Evolutionary conservation across 2,113 vertebrate species (phyloP).

Genomic region (Gopherus flavomarginatus): DNA sequence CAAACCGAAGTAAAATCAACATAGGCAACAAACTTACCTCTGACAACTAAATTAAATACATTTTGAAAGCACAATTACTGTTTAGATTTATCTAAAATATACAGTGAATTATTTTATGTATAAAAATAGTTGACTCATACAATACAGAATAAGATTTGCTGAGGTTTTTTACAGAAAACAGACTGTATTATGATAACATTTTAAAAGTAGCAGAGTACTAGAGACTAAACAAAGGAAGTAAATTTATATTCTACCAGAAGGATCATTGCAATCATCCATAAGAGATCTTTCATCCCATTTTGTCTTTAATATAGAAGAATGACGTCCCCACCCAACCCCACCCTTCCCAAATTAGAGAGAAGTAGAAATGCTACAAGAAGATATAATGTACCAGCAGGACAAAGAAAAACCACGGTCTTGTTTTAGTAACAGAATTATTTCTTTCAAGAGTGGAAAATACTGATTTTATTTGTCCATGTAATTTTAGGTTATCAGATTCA

Average conservation of each 20-base stretch:
- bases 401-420: neutral
- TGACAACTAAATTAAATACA: fast-evolving
- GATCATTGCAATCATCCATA: neutral
- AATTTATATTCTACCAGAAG: neutral
- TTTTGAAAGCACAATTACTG: neutral
- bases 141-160: neutral
- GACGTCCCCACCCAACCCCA: neutral
- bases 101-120: neutral
- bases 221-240: neutral
- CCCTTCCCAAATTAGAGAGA: neutral
- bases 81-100: neutral
- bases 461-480: neutral
- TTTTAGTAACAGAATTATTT: neutral
- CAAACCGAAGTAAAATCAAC: neutral
- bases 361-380: neutral
- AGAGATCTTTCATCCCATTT: neutral
- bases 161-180: neutral
- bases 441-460: neutral
- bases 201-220: neutral
- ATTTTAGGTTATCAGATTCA: neutral
- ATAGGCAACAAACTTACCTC: neutral
- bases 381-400: neutral
- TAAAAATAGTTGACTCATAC: neutral
- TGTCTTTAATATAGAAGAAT: neutral
- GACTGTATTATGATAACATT: neutral